Base-by-base conservation (phyloP, 2,113 vertebrate species). In the Microcebus tavaratra region DNA sequence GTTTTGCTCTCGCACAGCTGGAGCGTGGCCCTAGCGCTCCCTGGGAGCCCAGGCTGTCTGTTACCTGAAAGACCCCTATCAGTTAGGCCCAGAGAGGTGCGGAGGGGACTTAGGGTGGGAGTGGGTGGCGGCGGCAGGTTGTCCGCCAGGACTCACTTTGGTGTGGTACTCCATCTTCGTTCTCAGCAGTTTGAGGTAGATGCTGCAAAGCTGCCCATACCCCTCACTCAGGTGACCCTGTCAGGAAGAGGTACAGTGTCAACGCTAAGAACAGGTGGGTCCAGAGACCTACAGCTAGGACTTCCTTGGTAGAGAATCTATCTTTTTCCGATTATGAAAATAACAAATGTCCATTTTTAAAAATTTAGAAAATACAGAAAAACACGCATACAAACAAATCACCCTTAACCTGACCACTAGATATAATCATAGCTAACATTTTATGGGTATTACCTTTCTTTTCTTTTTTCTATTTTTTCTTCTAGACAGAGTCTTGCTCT, bases 111-210 rank as follows among this genome's bases (percentile, higher is more conserved):
- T 1, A 0, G 50, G 27, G 27, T 8, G 0, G 34, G 27, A 18
- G 39, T 5, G 4, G 1, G 7, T 0, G 6, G 21, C 5, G 82
- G 29, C 0, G 0, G 36, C 12, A 20, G 75, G 2, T 0, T 0
- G 27, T 5, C 15, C 0, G 10, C 6, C 5, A 14, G 72, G 6
- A 57, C 98, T 99, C 98, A 99, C 99, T 99, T 99, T 99, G 97
- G 99, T 99, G 98, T 99, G 99, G 97, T 99, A 99, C 97, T 99
- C 99, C 99, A 99, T 99, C 99, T 99, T 99, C 96, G 99, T 99
- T 99, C 99, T 99, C 99, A 99, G 99, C 97, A 99, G 99, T 99
- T 99, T 99, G 99, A 99, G 99, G 99, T 99, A 99, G 99, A 99
- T 98, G 98, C 99, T 99, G 98, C 99, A 99, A 85, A 99, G 99